Percentiles rank a stretch among this genome's conserved stretches.
phyloP scores from a whole-genome alignment of 2,797 vertebrate genomes.

The Aldrovandia affinis region DNA sequence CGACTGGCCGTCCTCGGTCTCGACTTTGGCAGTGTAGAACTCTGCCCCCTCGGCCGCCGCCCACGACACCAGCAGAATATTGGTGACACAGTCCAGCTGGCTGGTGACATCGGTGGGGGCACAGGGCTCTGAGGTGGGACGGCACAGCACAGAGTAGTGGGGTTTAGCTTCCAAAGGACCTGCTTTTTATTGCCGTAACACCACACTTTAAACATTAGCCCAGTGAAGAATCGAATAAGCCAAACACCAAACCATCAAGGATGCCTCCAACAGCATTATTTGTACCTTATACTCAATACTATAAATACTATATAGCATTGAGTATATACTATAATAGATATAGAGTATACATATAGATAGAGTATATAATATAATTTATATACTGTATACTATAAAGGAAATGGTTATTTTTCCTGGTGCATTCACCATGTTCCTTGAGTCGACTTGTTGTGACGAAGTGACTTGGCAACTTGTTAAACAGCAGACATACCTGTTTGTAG shows the following conservation, averaged over 20 bases:
- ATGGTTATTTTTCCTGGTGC: too few relatives aligned
- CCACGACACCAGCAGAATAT: slow-evolving; percentile 72
- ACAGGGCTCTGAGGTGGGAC: slow-evolving; percentile 68
- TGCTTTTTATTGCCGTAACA: not conserved
- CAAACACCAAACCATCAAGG: too few relatives aligned
- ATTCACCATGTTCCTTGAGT: too few relatives aligned
- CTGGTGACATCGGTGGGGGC: slow-evolving; percentile 60
- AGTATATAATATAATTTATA: too few relatives aligned
- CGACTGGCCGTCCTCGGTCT: slow-evolving; percentile 46
- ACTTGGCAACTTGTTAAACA: not conserved
- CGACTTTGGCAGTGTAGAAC: slow-evolving; percentile 66
- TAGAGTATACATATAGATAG: too few relatives aligned
- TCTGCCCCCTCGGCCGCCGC: slow-evolving; percentile 58
- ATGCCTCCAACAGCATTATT: not conserved
- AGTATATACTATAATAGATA: too few relatives aligned
- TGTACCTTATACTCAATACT: not conserved
- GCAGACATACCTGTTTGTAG: slow-evolving; percentile 66
- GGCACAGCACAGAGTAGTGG: not conserved
- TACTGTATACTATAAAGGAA: too few relatives aligned
- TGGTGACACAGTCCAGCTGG: slow-evolving; percentile 69
- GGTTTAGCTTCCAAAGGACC: not conserved
- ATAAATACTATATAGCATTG: too few relatives aligned
- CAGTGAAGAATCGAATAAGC: not conserved
- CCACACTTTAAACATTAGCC: not conserved
- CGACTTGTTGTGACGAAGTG: too few relatives aligned